phyloP scores from a whole-genome alignment of 2,113 vertebrate genomes.

The Cygnus buccinator region DNA sequence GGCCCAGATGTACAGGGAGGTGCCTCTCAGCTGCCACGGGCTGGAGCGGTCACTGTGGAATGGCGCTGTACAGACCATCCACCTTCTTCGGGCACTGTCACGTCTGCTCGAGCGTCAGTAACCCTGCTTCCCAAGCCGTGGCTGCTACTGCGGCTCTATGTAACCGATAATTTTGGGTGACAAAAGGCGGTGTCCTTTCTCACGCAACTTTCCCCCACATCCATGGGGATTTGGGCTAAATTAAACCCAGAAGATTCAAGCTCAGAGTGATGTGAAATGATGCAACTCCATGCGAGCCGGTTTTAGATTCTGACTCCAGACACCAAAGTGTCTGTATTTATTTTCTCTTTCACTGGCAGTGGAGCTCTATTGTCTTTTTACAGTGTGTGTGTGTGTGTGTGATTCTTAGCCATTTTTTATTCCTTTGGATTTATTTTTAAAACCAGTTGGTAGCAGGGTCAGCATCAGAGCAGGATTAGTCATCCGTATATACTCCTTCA shows the following conservation, averaged over 20 bases:
- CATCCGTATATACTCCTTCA: background rate
- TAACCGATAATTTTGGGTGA: background rate
- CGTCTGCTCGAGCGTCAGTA: background rate
- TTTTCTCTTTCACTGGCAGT: background rate
- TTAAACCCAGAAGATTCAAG: background rate
- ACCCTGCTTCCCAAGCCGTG: background rate
- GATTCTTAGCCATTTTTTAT: background rate
- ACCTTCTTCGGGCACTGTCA: background rate
- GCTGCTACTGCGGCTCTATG: background rate
- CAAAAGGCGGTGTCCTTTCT: background rate
- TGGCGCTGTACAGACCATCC: fast-evolving
- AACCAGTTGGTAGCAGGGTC: background rate
- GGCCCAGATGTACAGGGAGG: background rate
- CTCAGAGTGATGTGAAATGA: background rate
- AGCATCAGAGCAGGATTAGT: background rate
- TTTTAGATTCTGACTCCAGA: background rate
- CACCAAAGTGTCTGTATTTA: background rate
- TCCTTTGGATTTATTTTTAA: constrained; percentile 14
- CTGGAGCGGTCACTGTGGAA: background rate
- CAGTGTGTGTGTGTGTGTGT: background rate
- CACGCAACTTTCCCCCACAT: background rate
- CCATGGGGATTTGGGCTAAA: background rate
- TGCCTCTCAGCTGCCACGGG: background rate
- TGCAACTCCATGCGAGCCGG: background rate
- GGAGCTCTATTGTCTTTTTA: background rate